Conservation (phyloP, 2,113 vertebrate genomes). For the Chinchilla lanigera region DNA sequence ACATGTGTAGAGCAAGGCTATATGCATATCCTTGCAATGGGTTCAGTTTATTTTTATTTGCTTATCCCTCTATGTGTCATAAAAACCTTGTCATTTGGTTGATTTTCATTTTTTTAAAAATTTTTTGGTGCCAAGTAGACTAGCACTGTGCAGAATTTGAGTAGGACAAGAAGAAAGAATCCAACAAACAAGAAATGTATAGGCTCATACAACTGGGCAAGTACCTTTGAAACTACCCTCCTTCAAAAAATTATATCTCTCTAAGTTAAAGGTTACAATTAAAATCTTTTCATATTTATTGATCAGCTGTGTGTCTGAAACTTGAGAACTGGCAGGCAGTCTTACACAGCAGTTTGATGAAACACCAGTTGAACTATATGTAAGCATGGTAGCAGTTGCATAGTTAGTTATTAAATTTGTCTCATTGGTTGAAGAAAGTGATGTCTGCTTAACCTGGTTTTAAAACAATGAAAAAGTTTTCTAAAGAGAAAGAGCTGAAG, state of each 20-base stretch:
- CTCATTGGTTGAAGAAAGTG: background rate
- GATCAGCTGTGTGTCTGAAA: background rate
- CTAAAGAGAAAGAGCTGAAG: background rate
- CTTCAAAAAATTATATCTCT: background rate
- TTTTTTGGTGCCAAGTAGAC: background rate
- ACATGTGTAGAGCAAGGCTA: background rate
- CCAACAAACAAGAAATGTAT: background rate
- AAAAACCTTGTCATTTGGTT: background rate
- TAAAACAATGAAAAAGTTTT: background rate
- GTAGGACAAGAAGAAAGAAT: background rate
- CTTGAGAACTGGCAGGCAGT: background rate
- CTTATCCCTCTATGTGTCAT: background rate
- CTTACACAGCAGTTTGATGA: background rate
- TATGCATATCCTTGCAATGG: fast-evolving
- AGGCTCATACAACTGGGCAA: background rate
- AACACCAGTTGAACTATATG: background rate
- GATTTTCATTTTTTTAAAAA: background rate
- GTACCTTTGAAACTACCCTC: background rate
- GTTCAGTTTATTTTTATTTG: background rate
- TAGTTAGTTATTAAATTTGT: background rate
- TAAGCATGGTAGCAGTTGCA: background rate
- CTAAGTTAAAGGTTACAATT: background rate
- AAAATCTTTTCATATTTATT: background rate
- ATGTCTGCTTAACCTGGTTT: background rate
- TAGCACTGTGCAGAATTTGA: background rate